Evolutionary conservation across 2,113 vertebrate species (phyloP).

Genomic region (Leptocoma aspasia): DNA sequence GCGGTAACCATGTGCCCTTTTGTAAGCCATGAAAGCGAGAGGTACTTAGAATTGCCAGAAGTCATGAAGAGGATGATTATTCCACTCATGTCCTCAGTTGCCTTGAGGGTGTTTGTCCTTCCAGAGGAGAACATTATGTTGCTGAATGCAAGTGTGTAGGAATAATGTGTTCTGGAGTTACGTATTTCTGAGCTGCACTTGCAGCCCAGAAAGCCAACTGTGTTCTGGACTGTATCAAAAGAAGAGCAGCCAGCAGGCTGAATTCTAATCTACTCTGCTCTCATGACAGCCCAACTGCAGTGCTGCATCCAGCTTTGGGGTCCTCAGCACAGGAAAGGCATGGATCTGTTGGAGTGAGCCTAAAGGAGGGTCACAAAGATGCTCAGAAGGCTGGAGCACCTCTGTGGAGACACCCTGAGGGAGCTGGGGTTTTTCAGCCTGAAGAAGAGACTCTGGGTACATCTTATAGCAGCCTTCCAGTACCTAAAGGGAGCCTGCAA

Average conservation of each 20-base stretch:
- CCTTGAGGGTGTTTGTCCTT: neutral
- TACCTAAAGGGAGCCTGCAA: neutral
- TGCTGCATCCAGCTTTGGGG: neutral
- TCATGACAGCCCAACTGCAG: rapidly evolving
- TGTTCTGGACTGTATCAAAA: neutral
- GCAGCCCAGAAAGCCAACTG: neutral
- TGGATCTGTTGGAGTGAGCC: neutral
- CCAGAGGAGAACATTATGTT: neutral
- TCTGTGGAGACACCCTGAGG: neutral
- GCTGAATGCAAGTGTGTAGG: neutral
- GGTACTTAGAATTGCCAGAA: neutral
- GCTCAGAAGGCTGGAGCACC: neutral
- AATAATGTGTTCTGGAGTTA: neutral
- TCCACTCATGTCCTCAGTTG: neutral
- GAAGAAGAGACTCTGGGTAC: neutral
- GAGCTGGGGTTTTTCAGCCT: neutral
- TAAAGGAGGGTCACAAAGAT: neutral
- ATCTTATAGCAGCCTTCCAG: neutral
- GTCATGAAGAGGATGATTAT: neutral
- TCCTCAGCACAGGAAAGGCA: neutral
- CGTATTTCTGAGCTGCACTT: neutral
- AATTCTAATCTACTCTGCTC: neutral
- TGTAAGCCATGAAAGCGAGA: neutral
- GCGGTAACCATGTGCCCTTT: neutral
- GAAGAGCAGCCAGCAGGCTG: neutral